Percentiles rank a stretch among this genome's conserved stretches.
Conservation (phyloP, 2,113 vertebrate genomes). For the Cyanocitta stelleri region DNA sequence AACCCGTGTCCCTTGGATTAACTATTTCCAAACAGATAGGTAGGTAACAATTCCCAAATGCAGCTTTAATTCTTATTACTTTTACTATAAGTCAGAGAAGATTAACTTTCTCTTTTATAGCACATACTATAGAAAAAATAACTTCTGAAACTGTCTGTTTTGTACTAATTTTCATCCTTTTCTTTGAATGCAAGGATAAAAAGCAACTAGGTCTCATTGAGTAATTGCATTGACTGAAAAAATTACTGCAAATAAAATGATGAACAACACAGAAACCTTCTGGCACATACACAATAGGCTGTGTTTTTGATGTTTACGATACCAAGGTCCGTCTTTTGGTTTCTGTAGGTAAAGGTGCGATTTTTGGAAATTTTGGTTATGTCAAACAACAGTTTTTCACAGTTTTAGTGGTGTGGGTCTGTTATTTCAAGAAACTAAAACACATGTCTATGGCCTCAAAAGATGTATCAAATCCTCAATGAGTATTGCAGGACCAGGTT, state of each 20-base stretch:
- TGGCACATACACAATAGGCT: neutral
- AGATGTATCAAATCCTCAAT: neutral
- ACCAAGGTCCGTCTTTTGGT: neutral
- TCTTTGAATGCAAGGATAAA: neutral
- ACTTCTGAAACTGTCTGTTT: neutral
- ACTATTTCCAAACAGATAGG: conserved; percentile 2
- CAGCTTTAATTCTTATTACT: neutral
- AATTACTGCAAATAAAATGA: neutral
- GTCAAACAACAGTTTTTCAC: neutral
- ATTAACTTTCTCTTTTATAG: neutral
- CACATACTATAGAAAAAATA: neutral
- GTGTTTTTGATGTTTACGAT: neutral
- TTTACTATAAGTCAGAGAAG: neutral
- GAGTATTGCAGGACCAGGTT: neutral
- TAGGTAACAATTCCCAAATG: neutral
- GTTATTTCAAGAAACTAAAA: neutral
- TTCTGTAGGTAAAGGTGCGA: neutral
- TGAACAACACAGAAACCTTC: neutral
- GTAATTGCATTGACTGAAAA: neutral
- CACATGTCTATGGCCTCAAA: neutral
- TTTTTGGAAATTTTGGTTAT: neutral
- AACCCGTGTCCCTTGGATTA: neutral
- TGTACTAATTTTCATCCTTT: neutral
- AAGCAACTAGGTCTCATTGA: neutral
- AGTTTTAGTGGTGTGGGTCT: neutral